Evolutionary conservation across 2,113 vertebrate species (phyloP).

Genomic region (Gnathonemus echidnorhynchus): DNA sequence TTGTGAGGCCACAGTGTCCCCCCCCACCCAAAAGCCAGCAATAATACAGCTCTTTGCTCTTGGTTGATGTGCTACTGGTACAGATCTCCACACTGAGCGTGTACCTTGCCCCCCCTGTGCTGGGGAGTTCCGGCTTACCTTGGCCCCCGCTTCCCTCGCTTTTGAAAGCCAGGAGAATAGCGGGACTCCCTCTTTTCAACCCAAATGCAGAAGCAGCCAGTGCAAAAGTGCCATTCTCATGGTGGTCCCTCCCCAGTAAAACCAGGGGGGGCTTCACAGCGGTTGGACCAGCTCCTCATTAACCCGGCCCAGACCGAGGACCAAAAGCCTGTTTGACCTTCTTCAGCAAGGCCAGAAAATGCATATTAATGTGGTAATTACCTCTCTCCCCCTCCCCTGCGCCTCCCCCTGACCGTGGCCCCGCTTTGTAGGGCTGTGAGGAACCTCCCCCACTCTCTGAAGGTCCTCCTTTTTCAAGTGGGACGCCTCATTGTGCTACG

Average conservation of each 20-base stretch:
- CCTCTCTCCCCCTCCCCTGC: background rate
- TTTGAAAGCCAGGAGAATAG: background rate
- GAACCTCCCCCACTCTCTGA: background rate
- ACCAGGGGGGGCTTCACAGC: background rate
- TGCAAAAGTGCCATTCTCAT: background rate
- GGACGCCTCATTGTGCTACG: background rate
- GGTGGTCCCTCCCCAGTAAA: background rate
- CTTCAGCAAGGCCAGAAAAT: background rate
- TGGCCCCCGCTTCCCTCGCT: background rate
- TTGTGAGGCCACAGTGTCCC: background rate
- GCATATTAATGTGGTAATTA: background rate
- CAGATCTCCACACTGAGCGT: background rate
- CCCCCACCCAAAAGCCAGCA: background rate
- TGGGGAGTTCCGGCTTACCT: background rate
- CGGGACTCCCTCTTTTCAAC: background rate
- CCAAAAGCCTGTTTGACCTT: background rate
- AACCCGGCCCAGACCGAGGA: background rate
- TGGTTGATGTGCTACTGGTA: background rate
- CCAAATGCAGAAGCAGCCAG: background rate
- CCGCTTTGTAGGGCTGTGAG: background rate
- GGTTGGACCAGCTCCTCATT: background rate
- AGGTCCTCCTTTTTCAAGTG: background rate
- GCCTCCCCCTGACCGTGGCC: background rate
- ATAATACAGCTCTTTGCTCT: background rate
- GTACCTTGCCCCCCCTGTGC: background rate